Base-by-base conservation (phyloP, 2,113 vertebrate species). In the Eptesicus fuscus region DNA sequence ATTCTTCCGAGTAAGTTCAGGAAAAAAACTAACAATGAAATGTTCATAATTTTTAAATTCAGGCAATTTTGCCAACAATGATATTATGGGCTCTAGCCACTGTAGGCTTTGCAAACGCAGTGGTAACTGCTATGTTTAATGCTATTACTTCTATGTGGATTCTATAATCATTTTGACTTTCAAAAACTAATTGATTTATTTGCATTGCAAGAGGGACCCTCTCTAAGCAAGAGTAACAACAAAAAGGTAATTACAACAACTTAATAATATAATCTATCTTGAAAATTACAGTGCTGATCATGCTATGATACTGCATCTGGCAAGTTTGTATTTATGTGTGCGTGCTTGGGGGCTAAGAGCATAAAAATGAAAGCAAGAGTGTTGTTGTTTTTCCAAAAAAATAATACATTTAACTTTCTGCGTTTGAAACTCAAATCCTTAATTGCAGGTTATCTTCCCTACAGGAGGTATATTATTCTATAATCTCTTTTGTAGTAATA, bases 1-100 rank as follows among this genome's bases (percentile, higher is more conserved):
- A 98, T 99, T 99, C 98, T 99, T 99, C 98, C 99, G 99, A 99
- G 99, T 99, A 98, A 98, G 99, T 98, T 96, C 30, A 7, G 7
- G 74, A 44, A 59, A 56, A 32, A 32, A 91, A 59, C 35, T 90
- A 69, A 89, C 5, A 10, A 0, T 18, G n/a, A 94, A 77, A 87
- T 56, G 9, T 51, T 97, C 47, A 35, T 47, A 67, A 90, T 63
- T 85, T 40, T 92, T 65, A 96, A 96, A 93, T 88, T 69, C 16
- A 71, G 61, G 14, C 71, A 79, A 20, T 63, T 96, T 95, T 96
- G 59, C n/a, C 44, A 79, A 40, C 53, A 42, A 51, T 35, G 70
- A 4, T 42, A n/a, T n/a, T 35, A 17, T 2, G 2, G 37, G 69
- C 87, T 96, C 49, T 80, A 89, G 83, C 16, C 96, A 16, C 37